These are phyloP conservation scores for Etheostoma perlongum DNA, from an alignment of 2,797 vertebrate species.

Conservation along the genomic window DNA sequence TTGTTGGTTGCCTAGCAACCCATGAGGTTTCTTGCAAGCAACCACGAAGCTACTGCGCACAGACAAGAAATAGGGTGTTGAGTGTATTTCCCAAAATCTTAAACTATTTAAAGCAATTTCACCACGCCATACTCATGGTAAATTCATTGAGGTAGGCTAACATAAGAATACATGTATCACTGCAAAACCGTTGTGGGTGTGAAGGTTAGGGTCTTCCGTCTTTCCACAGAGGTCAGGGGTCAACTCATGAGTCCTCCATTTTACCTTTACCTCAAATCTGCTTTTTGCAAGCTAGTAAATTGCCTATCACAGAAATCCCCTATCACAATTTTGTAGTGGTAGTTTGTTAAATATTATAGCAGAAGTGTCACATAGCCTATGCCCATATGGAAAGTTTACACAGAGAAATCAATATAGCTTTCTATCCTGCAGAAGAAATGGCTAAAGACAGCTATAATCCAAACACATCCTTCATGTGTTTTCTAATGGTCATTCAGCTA, in stretches of 20 bases:
- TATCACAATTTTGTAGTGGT: slow-evolving; percentile 11
- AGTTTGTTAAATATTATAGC: slow-evolving; percentile 4
- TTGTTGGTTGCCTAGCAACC: neutral
- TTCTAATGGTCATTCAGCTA: slow-evolving; percentile 69
- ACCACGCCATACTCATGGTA: slow-evolving; percentile 12
- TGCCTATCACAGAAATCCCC: neutral
- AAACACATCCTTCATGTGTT: slow-evolving; percentile 50
- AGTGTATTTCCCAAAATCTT: slow-evolving; percentile 30
- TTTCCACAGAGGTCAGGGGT: slow-evolving; percentile 76
- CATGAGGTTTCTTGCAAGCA: neutral
- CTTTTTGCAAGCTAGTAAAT: slow-evolving; percentile 11
- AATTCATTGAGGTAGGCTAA: slow-evolving; percentile 55
- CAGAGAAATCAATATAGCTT: slow-evolving; percentile 53
- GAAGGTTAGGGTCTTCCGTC: slow-evolving; percentile 32
- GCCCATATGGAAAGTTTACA: slow-evolving; percentile 48
- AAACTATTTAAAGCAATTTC: slow-evolving; percentile 34
- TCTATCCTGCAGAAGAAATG: slow-evolving; percentile 59
- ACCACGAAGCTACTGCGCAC: neutral
- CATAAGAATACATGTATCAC: slow-evolving; percentile 34
- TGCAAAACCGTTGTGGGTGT: slow-evolving; percentile 14
- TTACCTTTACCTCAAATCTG: slow-evolving; percentile 22
- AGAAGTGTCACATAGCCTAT: slow-evolving; percentile 25
- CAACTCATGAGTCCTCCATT: slow-evolving; percentile 66
- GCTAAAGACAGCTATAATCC: slow-evolving; percentile 45
- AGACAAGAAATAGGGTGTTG: neutral